These are phyloP conservation scores for Caenorhabditis plicata DNA, from an alignment of 2,888 invertebrate genomes.

Conservation along the genomic window DNA sequence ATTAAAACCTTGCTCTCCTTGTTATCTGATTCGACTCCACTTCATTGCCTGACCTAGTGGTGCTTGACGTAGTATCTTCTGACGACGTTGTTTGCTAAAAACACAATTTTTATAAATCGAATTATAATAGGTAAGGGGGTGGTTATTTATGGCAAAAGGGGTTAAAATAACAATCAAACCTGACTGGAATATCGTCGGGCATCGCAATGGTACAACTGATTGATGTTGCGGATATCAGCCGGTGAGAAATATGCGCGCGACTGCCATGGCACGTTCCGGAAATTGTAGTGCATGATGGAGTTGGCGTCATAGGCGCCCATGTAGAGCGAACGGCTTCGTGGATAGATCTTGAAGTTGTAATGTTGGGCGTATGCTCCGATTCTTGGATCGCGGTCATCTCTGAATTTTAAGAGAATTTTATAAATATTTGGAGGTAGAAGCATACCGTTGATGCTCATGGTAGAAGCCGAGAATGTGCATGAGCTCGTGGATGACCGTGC, in stretches of 20 bases:
- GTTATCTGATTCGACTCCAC: no score
- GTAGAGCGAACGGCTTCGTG: slow-evolving; percentile 32
- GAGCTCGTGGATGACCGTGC: slow-evolving; percentile 45
- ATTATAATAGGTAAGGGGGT: no score
- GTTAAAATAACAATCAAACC: no score
- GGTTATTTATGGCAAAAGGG: no score
- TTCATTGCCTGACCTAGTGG: slow-evolving; percentile 21
- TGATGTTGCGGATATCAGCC: slow-evolving; percentile 36
- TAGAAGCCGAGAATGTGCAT: slow-evolving; percentile 51
- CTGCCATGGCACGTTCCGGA: slow-evolving; percentile 31
- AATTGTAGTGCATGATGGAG: slow-evolving; percentile 54
- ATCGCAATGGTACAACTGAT: slow-evolving; percentile 41
- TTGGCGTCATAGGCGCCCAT: slow-evolving; percentile 43
- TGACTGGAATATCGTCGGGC: no score
- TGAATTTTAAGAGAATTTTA: no score
- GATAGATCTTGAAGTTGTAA: slow-evolving; percentile 46
- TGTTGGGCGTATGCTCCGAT: slow-evolving; percentile 30
- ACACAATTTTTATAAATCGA: no score
- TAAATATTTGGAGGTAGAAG: no score
- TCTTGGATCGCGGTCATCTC: slow-evolving; percentile 43
- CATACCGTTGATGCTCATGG: slow-evolving; percentile 47
- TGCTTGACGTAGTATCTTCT: slow-evolving; percentile 4
- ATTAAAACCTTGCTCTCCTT: no score
- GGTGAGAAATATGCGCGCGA: slow-evolving; percentile 31
- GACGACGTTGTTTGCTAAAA: no score